phyloP scores from a whole-genome alignment of 2,888 invertebrate genomes.

The Alsophila aescularia region DNA sequence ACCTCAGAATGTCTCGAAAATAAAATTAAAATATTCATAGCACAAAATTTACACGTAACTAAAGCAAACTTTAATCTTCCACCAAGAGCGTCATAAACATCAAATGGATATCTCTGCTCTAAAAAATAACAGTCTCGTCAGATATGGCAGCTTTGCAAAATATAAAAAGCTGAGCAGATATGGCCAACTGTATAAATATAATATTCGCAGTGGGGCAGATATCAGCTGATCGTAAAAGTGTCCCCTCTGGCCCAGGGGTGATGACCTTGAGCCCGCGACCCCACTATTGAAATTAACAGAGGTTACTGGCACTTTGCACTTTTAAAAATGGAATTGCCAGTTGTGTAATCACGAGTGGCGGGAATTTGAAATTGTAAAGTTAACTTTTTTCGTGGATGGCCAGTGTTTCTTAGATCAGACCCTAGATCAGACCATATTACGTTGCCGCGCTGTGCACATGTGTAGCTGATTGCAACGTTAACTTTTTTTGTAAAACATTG shows the following conservation, averaged over 20 bases:
- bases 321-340: conserved; percentile 68
- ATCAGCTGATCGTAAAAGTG: conserved; percentile 79
- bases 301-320: conserved; percentile 83
- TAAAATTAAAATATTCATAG: conserved; percentile 12
- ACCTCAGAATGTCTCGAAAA: too few species aligned
- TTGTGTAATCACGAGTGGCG: conserved; percentile 10
- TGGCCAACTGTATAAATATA: conserved; percentile 29
- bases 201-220: conserved; percentile 43
- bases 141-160: conserved; percentile 13
- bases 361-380: conserved; percentile 3
- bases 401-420: neutral
- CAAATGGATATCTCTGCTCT: conserved; percentile 15
- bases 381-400: conserved; percentile 1
- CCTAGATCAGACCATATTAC: too few species aligned
- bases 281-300: conserved; percentile 82
- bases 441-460: too few species aligned
- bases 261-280: conserved; percentile 78
- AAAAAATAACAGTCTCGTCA: conserved; percentile 15
- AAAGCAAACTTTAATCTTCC: conserved; percentile 21
- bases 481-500: too few species aligned
- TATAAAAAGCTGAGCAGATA: conserved; percentile 14
- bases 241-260: conserved; percentile 72
- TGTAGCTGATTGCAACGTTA: too few species aligned
- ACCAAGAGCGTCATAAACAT: conserved; percentile 22
- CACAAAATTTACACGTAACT: conserved; percentile 16